Evolutionary conservation across 2,797 vertebrate genomes (phyloP), one percentile per base, ranked within the genome.

Genomic region (Enteromius mattozi): DNA sequence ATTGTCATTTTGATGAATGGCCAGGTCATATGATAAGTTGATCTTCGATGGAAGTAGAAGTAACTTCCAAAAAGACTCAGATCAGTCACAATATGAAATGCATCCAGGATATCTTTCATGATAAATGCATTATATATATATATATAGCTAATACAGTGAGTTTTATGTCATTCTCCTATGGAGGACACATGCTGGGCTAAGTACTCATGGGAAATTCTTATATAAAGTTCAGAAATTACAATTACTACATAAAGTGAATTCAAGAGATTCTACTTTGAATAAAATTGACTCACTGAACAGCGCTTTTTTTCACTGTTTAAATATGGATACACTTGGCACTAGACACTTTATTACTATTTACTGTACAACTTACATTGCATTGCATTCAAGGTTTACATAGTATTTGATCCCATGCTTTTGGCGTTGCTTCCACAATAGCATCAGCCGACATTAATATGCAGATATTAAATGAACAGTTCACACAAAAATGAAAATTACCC

Each of bases 1-100:
- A 88, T 84, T 92, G 93, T 94, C 94, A 95, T 90, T 93, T 94
- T 95, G 94, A 96, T 94, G 92, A 95, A 96, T 95, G 90, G 84
- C 86, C 40, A 69, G 92, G 93, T 93, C 93, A 90, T 63, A 83
- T 77, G 82, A 71, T 85, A 89, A 89, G 86, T 88, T 88, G 86
- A 91, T 93, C 86, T 6, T 47, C 4, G 16, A 54, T 74, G 14
- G 49, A 71, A 27, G 37, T 10, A 33, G 10, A 65, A 65, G 61
- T 3, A 76, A 76, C 59, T 21, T 56, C 12, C 19, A 49, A 19
- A 45, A 56, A 51, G 7, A 69, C 10, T 30, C 0, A 14, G 6
- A 17, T 9, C 9, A 21, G 47, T 14, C 47, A 45, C 42, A 45
- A 47, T 6, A 35, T 33, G 49, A 75, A 75, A 14, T 54, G 19